Evolutionary conservation across 2,888 invertebrate species (phyloP).

Genomic region (Pardosa pseudoannulata): DNA sequence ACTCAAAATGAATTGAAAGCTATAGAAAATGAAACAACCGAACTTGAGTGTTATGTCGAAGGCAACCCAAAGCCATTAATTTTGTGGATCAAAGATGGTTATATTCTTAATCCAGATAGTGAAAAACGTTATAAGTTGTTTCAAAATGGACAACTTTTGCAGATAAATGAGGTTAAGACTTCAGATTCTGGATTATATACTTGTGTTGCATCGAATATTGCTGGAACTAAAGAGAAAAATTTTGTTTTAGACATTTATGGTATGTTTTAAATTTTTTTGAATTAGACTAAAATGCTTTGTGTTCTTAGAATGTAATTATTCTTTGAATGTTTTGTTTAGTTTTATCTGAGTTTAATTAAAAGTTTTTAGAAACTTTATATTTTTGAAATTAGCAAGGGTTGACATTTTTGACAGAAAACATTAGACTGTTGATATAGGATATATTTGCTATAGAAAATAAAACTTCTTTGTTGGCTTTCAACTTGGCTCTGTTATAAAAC

Average conservation of each 20-base stretch:
- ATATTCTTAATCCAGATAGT: conserved; percentile 32
- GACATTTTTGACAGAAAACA: too few relatives aligned
- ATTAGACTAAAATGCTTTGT: too few relatives aligned
- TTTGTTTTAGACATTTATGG: conserved; percentile 63
- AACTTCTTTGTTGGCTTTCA: too few relatives aligned
- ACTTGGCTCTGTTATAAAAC: too few relatives aligned
- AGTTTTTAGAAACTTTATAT: too few relatives aligned
- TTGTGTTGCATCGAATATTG: conserved; percentile 82
- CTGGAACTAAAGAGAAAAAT: conserved; percentile 79
- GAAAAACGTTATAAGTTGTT: conserved; percentile 36
- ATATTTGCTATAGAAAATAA: too few relatives aligned
- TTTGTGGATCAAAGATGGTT: conserved; percentile 74
- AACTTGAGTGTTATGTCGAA: conserved; percentile 68
- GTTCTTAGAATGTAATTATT: too few relatives aligned
- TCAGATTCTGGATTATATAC: conserved; percentile 80
- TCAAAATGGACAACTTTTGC: conserved; percentile 46
- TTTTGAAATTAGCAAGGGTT: too few relatives aligned
- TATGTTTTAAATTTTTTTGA: too few relatives aligned
- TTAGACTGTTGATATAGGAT: too few relatives aligned
- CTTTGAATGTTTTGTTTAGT: too few relatives aligned
- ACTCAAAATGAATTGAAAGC: conserved; percentile 50
- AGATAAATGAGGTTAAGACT: conserved; percentile 29
- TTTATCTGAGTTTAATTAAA: too few relatives aligned
- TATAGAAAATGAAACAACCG: conserved; percentile 67
- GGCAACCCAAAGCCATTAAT: conserved; percentile 75